Evolutionary conservation across 2,888 invertebrate genomes (phyloP).

Genomic region (Drosophila melanosoma): DNA sequence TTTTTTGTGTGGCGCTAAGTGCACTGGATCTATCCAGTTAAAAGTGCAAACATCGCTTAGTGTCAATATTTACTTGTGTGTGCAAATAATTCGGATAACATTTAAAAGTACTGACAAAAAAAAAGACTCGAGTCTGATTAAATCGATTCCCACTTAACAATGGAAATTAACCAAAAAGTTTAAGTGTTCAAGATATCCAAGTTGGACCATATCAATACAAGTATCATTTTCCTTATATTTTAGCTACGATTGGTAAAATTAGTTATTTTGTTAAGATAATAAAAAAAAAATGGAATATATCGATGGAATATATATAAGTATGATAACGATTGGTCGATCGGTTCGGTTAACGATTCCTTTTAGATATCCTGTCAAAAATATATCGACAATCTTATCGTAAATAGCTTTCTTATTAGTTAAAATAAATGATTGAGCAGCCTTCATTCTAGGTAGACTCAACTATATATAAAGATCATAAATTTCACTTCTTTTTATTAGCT

Average conservation of each 20-base stretch:
- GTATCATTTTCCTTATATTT: conserved; percentile 19
- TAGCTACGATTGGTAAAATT: not conserved
- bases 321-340: not conserved
- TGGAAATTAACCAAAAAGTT: conserved; percentile 36
- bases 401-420: not conserved
- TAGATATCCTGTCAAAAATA: not conserved
- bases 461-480: not conserved
- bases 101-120: conserved; percentile 21
- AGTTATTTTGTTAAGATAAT: not conserved
- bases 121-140: conserved; percentile 8
- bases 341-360: not conserved
- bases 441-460: not conserved
- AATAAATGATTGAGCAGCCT: not conserved
- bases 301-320: too few relatives aligned
- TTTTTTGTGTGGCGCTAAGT: conserved; percentile 64
- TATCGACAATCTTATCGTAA: not conserved
- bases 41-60: conserved; percentile 52
- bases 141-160: conserved; percentile 52
- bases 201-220: not conserved
- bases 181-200: not conserved
- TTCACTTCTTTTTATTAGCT: not conserved
- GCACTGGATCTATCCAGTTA: conserved; percentile 78
- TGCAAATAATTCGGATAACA: conserved; percentile 41
- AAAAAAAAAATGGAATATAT: too few relatives aligned
- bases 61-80: conserved; percentile 34